A percentile compares a stretch with the other conserved stretches of the same genome.
Evolutionary conservation across 2,797 vertebrate genomes (phyloP).

Genomic region (Eupleurogrammus muticus): DNA sequence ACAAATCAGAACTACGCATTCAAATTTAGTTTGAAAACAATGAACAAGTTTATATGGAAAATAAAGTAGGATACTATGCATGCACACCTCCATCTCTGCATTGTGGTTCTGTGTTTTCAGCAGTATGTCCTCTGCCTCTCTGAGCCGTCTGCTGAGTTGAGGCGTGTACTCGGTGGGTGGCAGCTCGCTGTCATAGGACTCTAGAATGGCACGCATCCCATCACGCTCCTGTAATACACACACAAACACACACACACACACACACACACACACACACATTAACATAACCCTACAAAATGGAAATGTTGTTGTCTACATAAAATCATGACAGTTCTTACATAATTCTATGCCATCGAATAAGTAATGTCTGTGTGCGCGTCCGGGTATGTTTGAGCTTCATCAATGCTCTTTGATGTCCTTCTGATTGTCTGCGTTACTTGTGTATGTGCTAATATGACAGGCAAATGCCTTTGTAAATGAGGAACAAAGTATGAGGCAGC

Average conservation of each 20-base stretch:
- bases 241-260: constrained; percentile 22
- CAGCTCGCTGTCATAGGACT: constrained; percentile 94
- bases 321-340: constrained; percentile 15
- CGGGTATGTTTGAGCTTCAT: background rate
- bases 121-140: constrained; percentile 92
- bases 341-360: background rate
- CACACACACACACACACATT: constrained; percentile 7
- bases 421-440: constrained; percentile 13
- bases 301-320: background rate
- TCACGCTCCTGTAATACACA: constrained; percentile 89
- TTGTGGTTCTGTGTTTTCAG: constrained; percentile 90
- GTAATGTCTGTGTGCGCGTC: background rate
- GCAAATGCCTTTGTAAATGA: constrained; percentile 50
- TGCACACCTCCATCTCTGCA: constrained; percentile 91
- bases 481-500: constrained; percentile 44
- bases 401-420: constrained; percentile 27
- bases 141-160: constrained; percentile 89
- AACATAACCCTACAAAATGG: background rate
- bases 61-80: background rate
- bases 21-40: background rate
- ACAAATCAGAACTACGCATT: constrained; percentile 3
- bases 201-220: constrained; percentile 93
- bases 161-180: constrained; percentile 88
- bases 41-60: background rate
- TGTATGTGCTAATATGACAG: constrained; percentile 34